These are phyloP conservation scores for Calephelis perditalis DNA, from an alignment of 2,888 invertebrate genomes.

Conservation along the genomic window DNA sequence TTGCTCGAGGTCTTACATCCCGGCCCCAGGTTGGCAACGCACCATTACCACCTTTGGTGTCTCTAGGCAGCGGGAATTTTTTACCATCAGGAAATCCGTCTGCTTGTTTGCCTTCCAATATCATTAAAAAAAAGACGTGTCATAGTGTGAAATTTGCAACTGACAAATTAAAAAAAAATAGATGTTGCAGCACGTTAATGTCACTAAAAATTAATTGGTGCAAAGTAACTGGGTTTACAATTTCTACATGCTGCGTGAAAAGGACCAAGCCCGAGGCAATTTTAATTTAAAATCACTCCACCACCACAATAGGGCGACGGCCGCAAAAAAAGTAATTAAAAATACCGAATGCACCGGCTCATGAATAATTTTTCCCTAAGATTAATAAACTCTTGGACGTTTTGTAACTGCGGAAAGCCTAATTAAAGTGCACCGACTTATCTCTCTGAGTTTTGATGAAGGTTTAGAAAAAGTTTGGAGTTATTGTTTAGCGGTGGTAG, in stretches of 20 bases:
- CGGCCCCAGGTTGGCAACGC: no score
- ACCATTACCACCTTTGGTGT: no score
- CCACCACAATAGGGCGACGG: constrained; percentile 42
- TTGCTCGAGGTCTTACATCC: no score
- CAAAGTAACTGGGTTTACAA: constrained; percentile 12
- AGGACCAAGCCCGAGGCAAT: constrained; percentile 54
- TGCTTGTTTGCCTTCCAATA: no score
- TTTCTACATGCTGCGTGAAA: constrained; percentile 38
- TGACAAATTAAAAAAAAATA: no score
- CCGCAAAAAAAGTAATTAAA: constrained; percentile 48
- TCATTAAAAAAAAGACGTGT: neutral
- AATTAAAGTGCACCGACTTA: neutral
- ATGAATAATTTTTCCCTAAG: constrained; percentile 29
- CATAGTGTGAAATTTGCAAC: no score
- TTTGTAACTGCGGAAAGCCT: constrained; percentile 16
- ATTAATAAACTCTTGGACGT: constrained; percentile 29
- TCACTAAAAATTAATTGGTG: constrained; percentile 18
- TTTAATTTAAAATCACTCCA: constrained; percentile 63
- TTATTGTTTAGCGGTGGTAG: no score
- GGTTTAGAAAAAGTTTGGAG: neutral
- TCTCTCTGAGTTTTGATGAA: constrained; percentile 1
- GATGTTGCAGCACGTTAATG: neutral
- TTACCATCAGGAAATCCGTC: no score
- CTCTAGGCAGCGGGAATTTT: no score
- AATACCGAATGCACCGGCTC: constrained; percentile 29